Evolutionary conservation across 2,113 vertebrate species (phyloP).

Genomic region (Porphyrio hochstetteri): DNA sequence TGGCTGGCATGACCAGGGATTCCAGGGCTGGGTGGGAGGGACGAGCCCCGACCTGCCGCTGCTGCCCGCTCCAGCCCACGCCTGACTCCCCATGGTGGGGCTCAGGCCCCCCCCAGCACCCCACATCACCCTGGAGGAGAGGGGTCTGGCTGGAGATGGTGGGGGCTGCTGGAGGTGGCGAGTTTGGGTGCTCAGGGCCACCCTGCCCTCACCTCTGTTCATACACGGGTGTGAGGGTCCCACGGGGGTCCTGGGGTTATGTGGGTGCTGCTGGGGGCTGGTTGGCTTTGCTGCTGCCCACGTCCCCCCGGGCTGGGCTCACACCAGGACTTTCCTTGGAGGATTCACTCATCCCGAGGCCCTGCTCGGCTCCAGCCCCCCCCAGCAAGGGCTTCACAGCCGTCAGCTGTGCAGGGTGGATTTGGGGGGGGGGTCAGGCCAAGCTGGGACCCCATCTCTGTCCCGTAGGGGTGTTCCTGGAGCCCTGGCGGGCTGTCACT

Average conservation of each 20-base stretch:
- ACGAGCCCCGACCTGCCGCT: neutral
- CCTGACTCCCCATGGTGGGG: neutral
- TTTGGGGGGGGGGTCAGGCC: neutral
- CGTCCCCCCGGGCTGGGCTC: accelerated
- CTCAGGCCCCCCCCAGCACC: neutral
- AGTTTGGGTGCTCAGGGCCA: neutral
- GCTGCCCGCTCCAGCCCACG: neutral
- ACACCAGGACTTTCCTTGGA: neutral
- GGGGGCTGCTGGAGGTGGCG: neutral
- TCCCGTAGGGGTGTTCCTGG: neutral
- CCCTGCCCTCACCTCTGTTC: accelerated
- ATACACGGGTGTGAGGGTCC: neutral
- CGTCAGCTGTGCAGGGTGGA: accelerated
- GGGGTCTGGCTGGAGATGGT: accelerated
- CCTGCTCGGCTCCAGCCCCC: neutral
- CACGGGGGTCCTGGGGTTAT: accelerated
- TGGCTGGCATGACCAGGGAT: neutral
- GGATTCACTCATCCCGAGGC: neutral
- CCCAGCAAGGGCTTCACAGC: neutral
- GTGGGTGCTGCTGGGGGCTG: neutral
- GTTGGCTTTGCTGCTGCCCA: neutral
- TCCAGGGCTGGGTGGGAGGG: neutral
- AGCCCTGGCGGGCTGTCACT: neutral
- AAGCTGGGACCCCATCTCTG: neutral
- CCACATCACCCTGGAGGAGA: neutral